Evolutionary conservation across 2,797 vertebrate genomes (phyloP).

Genomic region (Liparis tanakae): DNA sequence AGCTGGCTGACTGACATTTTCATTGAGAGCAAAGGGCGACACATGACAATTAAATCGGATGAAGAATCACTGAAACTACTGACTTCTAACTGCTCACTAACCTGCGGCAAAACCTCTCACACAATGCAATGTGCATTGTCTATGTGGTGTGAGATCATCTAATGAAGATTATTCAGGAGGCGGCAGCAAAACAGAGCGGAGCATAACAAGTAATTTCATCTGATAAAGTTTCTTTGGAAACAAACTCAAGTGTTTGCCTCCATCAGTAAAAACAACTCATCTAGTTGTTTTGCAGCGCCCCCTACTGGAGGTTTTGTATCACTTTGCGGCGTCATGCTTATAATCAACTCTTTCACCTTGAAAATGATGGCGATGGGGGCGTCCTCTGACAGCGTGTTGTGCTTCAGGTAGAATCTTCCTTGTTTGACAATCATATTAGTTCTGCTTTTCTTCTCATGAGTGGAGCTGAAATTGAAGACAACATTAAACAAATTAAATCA

Average conservation of each 20-base stretch:
- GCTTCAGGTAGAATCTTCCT: slow-evolving; percentile 94
- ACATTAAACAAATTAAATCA: not conserved
- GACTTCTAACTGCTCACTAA: not conserved
- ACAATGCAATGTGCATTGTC: not conserved
- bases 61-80: not conserved
- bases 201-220: not conserved
- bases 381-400: slow-evolving; percentile 97
- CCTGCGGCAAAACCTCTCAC: not conserved
- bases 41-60: slow-evolving; percentile 24
- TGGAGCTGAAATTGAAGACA: slow-evolving; percentile 86
- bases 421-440: slow-evolving; percentile 97
- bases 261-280: not conserved
- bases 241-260: not conserved
- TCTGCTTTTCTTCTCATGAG: slow-evolving; percentile 99
- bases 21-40: slow-evolving; percentile 9
- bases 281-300: slow-evolving; percentile 53
- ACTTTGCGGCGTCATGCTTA: not conserved
- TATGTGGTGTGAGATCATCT: not conserved
- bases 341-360: slow-evolving; percentile 83
- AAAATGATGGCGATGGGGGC: slow-evolving; percentile 98
- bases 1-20: slow-evolving; percentile 67
- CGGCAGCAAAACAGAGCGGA: not conserved
- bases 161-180: not conserved
- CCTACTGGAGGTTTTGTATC: slow-evolving; percentile 56
- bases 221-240: slow-evolving; percentile 12